A percentile compares a stretch with the other conserved stretches of the same genome.
These are phyloP conservation scores for Ectemnius continuus DNA, from an alignment of 2,888 invertebrate genomes.

Conservation along the genomic window DNA sequence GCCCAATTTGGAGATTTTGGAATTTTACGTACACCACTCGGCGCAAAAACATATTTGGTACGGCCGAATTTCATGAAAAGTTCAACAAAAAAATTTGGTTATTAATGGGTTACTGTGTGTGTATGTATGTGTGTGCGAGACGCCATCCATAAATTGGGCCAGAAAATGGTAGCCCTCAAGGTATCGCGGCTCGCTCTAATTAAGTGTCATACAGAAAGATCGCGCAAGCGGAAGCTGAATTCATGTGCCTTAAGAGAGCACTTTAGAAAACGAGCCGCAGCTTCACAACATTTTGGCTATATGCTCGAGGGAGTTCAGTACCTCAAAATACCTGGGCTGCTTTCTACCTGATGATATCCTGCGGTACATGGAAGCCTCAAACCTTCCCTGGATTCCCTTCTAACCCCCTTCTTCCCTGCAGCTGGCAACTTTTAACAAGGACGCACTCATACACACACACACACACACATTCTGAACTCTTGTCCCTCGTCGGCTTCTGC, in stretches of 20 bases:
- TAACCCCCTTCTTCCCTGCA: not conserved
- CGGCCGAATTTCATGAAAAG: too few relatives aligned
- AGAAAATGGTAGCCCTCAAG: slow-evolving; percentile 18
- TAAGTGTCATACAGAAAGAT: slow-evolving; percentile 3
- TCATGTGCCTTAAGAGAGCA: not conserved
- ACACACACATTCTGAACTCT: not conserved
- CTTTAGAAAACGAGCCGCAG: not conserved
- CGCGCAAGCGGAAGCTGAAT: not conserved
- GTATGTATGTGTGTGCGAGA: too few relatives aligned
- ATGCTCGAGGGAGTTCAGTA: slow-evolving; percentile 5
- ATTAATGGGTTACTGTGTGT: slow-evolving; percentile 1
- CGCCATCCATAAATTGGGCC: slow-evolving; percentile 26
- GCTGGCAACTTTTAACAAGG: slow-evolving; percentile 25
- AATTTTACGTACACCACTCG: too few relatives aligned
- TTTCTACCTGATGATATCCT: slow-evolving; percentile 22
- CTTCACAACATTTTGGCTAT: not conserved
- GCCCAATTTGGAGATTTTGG: too few relatives aligned
- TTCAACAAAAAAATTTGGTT: too few relatives aligned
- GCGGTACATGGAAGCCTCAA: slow-evolving; percentile 20
- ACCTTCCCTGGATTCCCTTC: not conserved
- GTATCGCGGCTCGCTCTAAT: slow-evolving; percentile 11
- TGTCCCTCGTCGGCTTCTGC: not conserved
- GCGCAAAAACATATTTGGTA: too few relatives aligned
- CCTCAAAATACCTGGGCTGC: slow-evolving; percentile 29
- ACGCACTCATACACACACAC: slow-evolving; percentile 18